Conservation (phyloP, 2,888 invertebrate species). For the Strigamia transsilvanica region DNA sequence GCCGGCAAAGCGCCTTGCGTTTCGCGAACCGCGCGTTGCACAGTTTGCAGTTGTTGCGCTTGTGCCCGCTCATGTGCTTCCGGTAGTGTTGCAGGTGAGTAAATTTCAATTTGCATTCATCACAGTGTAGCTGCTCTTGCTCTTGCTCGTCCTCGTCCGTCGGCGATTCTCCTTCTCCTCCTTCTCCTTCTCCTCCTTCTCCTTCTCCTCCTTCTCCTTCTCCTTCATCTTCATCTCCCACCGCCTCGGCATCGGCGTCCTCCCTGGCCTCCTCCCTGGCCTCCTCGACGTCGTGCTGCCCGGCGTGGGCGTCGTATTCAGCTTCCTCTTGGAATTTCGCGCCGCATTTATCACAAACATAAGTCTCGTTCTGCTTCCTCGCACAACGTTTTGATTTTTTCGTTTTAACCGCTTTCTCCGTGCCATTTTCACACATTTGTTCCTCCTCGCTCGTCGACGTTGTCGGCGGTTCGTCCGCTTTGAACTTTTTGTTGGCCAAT, state of each 20-base stretch:
- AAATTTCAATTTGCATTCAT: constrained; percentile 56
- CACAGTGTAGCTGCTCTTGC: constrained; percentile 50
- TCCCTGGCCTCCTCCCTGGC: not conserved
- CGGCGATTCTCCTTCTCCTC: not conserved
- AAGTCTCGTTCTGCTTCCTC: not conserved
- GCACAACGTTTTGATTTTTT: constrained; percentile 1
- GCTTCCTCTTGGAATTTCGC: not conserved
- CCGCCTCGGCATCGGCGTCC: not conserved
- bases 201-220: not conserved
- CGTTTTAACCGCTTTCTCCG: not conserved
- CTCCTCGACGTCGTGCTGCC: too few relatives aligned
- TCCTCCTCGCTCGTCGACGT: not conserved
- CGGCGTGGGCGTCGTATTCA: not conserved
- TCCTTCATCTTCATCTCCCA: too few relatives aligned
- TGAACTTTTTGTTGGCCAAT: not conserved
- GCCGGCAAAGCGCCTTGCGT: constrained; percentile 59
- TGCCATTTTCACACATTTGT: not conserved
- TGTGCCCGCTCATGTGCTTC: constrained; percentile 60
- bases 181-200: not conserved
- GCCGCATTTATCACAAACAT: not conserved
- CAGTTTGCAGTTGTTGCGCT: constrained; percentile 59
- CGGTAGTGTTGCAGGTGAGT: constrained; percentile 56
- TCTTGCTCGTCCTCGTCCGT: not conserved
- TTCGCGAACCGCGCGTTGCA: constrained; percentile 59
- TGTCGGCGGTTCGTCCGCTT: not conserved